Evolutionary conservation across 2,888 invertebrate species (phyloP).

Genomic region (Tetranychus piercei): DNA sequence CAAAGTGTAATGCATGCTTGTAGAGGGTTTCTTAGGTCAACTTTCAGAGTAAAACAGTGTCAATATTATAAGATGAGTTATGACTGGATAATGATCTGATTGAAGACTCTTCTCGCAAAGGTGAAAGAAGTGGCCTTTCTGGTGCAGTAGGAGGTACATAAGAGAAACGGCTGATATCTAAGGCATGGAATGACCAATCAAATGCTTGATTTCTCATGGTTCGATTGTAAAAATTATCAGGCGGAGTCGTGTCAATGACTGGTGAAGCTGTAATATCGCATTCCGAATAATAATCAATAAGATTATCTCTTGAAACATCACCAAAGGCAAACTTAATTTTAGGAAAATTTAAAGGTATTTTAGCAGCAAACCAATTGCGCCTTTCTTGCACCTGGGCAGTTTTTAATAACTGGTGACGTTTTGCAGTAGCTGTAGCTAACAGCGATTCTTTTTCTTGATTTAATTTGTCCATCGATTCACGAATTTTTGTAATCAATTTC

Average conservation of each 20-base stretch:
- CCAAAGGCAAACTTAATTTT: neutral
- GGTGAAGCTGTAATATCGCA: neutral
- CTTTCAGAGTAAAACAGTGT: neutral
- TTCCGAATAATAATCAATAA: neutral
- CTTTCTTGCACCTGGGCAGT: neutral
- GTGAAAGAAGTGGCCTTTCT: neutral
- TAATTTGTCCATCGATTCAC: neutral
- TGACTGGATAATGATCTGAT: neutral
- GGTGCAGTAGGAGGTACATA: neutral
- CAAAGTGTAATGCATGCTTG: no score
- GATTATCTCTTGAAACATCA: neutral
- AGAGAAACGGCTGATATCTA: neutral
- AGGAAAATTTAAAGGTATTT: neutral
- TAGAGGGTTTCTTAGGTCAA: no score
- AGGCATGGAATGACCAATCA: neutral
- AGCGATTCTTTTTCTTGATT: neutral
- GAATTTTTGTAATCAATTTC: neutral
- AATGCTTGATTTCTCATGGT: neutral
- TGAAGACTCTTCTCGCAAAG: neutral
- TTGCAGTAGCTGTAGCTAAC: neutral
- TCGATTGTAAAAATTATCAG: neutral
- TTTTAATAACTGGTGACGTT: neutral
- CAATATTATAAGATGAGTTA: neutral
- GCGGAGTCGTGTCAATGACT: neutral
- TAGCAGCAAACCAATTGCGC: neutral